Percentiles rank a stretch among this genome's conserved stretches.
phyloP scores from a whole-genome alignment of 35 echinoderm and acorn worm genomes.

The Heliocidaris tuberculata region DNA sequence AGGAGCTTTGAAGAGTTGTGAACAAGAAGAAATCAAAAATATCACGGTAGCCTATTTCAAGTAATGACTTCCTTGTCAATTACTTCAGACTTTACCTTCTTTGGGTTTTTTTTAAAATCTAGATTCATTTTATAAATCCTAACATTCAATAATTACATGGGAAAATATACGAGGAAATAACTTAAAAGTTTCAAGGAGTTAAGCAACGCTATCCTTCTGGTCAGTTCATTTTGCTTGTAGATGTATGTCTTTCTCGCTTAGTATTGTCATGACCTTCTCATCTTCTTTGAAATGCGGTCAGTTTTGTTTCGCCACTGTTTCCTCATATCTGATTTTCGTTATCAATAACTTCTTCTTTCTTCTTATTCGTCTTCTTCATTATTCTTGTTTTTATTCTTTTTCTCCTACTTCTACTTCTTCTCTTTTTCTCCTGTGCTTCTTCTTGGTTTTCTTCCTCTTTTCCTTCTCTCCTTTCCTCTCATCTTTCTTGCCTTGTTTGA shows the following conservation, averaged over 20 bases:
- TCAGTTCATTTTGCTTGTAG: not conserved
- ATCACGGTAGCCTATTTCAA: not conserved
- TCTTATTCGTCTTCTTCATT: not conserved
- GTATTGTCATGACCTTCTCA: not conserved
- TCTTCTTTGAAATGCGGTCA: not conserved
- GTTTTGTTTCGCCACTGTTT: no score
- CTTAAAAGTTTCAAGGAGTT: not conserved
- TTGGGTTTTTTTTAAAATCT: no score
- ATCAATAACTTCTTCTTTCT: not conserved
- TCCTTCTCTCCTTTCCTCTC: not conserved
- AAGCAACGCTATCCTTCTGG: no score
- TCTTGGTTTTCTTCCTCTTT: not conserved
- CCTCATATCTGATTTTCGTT: not conserved
- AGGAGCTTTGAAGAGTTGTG: not conserved
- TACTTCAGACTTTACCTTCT: not conserved
- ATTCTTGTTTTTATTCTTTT: not conserved
- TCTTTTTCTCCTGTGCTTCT: not conserved
- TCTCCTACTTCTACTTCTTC: not conserved
- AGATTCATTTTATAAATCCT: no score
- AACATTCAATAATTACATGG: not conserved
- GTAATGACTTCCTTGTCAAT: not conserved
- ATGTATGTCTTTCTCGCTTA: not conserved
- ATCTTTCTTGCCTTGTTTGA: no score
- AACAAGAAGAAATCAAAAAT: not conserved
- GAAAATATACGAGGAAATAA: not conserved